Base-by-base conservation (phyloP, 2,113 vertebrate species). In the Centropus bengalensis region DNA sequence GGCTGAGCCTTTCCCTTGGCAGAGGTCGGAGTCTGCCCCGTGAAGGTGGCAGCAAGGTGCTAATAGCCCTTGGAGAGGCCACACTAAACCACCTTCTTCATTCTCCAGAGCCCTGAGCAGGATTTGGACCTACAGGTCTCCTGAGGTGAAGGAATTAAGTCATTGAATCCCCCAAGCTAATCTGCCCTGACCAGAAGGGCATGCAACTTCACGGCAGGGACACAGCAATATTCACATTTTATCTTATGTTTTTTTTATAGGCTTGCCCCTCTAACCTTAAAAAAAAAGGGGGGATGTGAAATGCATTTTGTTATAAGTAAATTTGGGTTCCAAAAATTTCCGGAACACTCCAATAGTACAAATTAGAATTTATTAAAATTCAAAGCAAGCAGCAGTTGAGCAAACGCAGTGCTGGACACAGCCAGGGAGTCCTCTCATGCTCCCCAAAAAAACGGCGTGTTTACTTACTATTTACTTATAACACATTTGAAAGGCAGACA, bases 141-240 rank as follows among this genome's bases (percentile, higher is more conserved):
- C 42, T 2, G 8, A 93, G 92, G 94, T 94, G 55, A 96, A 95
- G 82, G 89, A 86, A 92, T 83, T 91, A 97, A 91, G 80, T 88
- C 76, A 63, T 2, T 90, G 92, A 94, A 85, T 86, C 91, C 77
- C 52, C 33, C 47, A 12, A 77, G 83, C 40, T 94, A 89, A 95
- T 96, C 91, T 84, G 63, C 49, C 80, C 33, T 80, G 88, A 59
- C 80, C 82, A 94, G 83, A 80, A 93, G 79, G 82, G 84, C 55
- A 84, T 6, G 20, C 69, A 88, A 83, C 67, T 86, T 70, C 66
- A 52, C 9, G 62, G 82, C 83, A 89, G 77, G 59, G 71, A 42
- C 38, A 83, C 22, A 88, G 26, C 14, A 9, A 84, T 24, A 63
- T 33, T 74, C 83, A 47, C 1, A 22, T 67, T 84, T 91, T 76